phyloP scores from a whole-genome alignment of 2,113 vertebrate species.

The Phylloscopus trochilus region DNA sequence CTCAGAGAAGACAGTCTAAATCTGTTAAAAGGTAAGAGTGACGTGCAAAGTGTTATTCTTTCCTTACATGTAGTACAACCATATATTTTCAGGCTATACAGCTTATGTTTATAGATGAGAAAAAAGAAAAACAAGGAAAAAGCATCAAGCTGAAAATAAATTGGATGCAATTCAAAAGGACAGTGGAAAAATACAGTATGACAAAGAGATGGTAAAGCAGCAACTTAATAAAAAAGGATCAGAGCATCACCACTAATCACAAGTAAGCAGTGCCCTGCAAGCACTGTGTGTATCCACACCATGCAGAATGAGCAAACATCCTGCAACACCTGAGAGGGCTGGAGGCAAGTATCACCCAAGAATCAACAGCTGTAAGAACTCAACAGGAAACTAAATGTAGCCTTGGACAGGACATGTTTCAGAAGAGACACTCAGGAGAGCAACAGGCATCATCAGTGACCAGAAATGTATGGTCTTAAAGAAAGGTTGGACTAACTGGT shows the following conservation, averaged over 20 bases:
- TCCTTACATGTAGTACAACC: not conserved
- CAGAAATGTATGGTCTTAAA: not conserved
- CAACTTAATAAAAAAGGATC: not conserved
- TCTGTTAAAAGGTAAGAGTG: constrained; percentile 13
- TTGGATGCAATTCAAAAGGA: not conserved
- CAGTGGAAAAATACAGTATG: constrained; percentile 16
- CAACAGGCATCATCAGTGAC: not conserved
- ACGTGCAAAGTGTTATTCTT: not conserved
- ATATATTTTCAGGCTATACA: not conserved
- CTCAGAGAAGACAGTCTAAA: not conserved
- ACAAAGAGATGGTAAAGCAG: not conserved
- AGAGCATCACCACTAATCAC: not conserved
- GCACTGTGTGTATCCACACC: accelerated
- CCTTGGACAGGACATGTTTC: not conserved
- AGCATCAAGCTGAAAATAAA: not conserved
- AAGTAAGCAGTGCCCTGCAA: not conserved
- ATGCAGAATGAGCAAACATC: not conserved
- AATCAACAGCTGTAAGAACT: not conserved
- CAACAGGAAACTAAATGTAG: not conserved
- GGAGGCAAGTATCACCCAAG: not conserved
- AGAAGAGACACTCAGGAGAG: not conserved
- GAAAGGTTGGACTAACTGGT: not conserved
- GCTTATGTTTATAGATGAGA: constrained; percentile 6
- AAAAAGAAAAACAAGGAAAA: not conserved
- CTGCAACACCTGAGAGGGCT: not conserved